phyloP scores from a whole-genome alignment of 2,797 vertebrate genomes.

The Glyptemys insculpta region DNA sequence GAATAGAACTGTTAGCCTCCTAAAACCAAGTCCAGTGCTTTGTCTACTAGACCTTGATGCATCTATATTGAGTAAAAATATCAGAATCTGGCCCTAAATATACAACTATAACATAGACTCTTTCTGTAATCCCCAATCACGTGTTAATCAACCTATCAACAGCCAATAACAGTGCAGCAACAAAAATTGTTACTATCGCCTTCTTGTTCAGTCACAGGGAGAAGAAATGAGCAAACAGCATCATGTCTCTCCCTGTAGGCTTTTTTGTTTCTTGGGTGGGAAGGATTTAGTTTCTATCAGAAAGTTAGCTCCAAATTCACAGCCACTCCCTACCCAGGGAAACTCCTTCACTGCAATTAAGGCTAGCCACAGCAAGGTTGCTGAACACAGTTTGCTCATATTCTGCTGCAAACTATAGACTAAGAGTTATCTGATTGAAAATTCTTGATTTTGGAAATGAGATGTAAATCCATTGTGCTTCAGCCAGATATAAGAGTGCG shows the following conservation, averaged over 20 bases:
- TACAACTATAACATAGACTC: not conserved
- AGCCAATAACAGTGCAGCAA: constrained; percentile 2
- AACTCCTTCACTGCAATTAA: not conserved
- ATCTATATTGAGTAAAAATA: not conserved
- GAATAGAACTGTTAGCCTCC: not conserved
- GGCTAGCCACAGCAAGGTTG: not conserved
- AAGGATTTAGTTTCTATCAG: constrained; percentile 6
- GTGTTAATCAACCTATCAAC: not conserved
- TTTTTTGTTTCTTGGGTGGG: not conserved
- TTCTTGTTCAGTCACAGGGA: not conserved
- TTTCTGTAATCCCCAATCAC: not conserved
- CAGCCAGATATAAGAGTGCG: constrained; percentile 6
- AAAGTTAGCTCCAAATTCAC: constrained; percentile 8
- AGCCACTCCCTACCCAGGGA: not conserved
- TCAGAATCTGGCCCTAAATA: not conserved
- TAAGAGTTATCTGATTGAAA: constrained; percentile 8
- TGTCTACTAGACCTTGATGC: not conserved
- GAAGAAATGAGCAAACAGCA: not conserved
- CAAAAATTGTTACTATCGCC: not conserved
- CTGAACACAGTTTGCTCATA: constrained; percentile 11
- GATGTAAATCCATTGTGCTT: constrained; percentile 39
- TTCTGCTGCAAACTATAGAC: not conserved
- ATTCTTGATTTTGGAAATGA: not conserved
- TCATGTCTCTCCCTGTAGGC: not conserved
- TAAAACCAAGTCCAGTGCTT: no score